Evolutionary conservation across 1,140 invertebrate species (phyloP), one percentile per base, ranked within the genome.

Genomic region (Asobara japonica): DNA sequence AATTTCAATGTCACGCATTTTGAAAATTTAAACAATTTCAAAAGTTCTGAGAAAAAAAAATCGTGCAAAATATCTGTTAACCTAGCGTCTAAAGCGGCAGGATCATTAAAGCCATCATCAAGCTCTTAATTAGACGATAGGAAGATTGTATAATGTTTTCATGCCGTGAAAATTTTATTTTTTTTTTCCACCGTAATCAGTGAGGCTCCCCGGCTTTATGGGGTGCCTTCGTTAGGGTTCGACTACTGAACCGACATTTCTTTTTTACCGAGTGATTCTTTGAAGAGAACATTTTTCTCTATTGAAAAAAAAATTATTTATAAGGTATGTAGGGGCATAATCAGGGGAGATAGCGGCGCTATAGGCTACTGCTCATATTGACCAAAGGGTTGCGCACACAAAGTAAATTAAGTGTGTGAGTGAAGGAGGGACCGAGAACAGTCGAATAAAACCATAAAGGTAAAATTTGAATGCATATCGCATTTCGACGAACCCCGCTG

Each of bases 321-420:
- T 45, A 30, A 45, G 5, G 31, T 11, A 11, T 11, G 11, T 5
- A 36, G 11, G 11, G 11, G 89, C 80, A 69, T 91, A 89, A n/a
- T n/a, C n/a, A n/a, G n/a, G n/a, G n/a, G n/a, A n/a, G n/a, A n/a
- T n/a, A n/a, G n/a, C n/a, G n/a, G n/a, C n/a, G n/a, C 31, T 6
- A 36, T 6, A 36, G 31, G 31, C 31, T 36, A 36, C 31, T 36
- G 11, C 31, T 18, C 45, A 7, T 38, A 45, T 45, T 89, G 89
- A 13, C 89, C 88, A 1, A 91, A 56, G 51, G 51, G 51, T 25
- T 56, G 20, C 1, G 22, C 51, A 0, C 11, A 18, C 8, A 27
- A 56, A 56, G 51, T 56, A 27, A 56, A 56, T 45, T 45, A 56
- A 10, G 18, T 4, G 45, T 62, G 8, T n/a, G n/a, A 30, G 27